Conservation (phyloP, 2,797 vertebrate species). For the Austrolebias charrua region DNA sequence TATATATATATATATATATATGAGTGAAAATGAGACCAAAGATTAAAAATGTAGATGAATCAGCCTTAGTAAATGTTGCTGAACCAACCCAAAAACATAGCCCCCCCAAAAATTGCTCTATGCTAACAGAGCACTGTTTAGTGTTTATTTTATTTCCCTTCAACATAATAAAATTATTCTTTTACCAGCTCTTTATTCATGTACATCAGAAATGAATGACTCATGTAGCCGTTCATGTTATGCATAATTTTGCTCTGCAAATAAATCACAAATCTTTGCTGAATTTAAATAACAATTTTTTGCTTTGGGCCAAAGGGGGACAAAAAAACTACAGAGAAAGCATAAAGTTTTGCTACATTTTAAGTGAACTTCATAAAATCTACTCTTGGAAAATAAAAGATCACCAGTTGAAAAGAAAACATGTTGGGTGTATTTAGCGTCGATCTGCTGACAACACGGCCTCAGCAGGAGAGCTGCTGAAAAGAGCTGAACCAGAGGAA, state of each 20-base stretch:
- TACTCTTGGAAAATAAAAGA: slow-evolving; percentile 16
- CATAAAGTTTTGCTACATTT: not conserved
- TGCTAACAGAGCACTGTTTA: not conserved
- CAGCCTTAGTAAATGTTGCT: not conserved
- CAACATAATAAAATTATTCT: not conserved
- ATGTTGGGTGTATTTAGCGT: slow-evolving; percentile 38
- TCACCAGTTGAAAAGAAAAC: slow-evolving; percentile 45
- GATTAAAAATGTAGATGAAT: no score
- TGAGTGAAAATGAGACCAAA: no score
- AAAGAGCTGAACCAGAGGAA: slow-evolving; percentile 51
- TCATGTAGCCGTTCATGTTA: not conserved
- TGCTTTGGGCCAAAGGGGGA: not conserved
- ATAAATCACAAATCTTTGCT: not conserved
- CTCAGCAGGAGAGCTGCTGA: slow-evolving; percentile 45
- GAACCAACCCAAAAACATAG: not conserved
- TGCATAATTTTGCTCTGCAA: not conserved
- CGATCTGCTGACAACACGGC: slow-evolving; percentile 31
- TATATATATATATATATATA: no score
- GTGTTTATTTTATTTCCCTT: not conserved
- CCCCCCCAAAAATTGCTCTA: not conserved
- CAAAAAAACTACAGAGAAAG: not conserved
- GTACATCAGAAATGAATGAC: not conserved
- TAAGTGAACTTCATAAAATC: not conserved
- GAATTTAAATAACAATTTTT: not conserved
- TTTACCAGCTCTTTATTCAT: not conserved